These are phyloP conservation scores for Drosophila yooni DNA, from an alignment of 2,888 invertebrate species.

Conservation along the genomic window DNA sequence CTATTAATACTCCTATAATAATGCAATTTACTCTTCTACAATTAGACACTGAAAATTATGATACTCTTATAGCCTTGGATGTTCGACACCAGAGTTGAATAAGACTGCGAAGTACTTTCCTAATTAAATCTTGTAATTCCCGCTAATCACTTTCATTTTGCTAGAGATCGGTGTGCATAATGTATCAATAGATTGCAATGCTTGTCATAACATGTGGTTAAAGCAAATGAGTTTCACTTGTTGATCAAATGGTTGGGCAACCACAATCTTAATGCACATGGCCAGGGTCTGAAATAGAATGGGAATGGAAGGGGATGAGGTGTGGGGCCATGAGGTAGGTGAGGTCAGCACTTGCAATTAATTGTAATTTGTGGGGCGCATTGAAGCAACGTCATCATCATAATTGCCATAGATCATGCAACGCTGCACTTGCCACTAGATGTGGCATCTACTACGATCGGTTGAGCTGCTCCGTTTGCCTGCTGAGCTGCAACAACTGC, in stretches of 20 bases:
- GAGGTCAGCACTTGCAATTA: slow-evolving; percentile 66
- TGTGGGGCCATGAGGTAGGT: background rate
- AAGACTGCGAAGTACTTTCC: background rate
- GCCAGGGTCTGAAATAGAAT: background rate
- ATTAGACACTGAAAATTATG: background rate
- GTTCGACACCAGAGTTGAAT: background rate
- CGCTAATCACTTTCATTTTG: slow-evolving; percentile 45
- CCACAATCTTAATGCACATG: slow-evolving; percentile 12
- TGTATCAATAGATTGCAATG: slow-evolving; percentile 35
- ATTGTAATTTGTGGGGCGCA: slow-evolving; percentile 67
- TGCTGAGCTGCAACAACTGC: slow-evolving; percentile 12
- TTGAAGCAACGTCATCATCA: slow-evolving; percentile 72
- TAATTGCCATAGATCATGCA: slow-evolving; percentile 82
- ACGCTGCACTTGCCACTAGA: slow-evolving; percentile 70
- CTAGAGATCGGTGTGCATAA: background rate
- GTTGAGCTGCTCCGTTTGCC: slow-evolving; percentile 16
- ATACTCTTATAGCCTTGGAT: background rate
- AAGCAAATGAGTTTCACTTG: slow-evolving; percentile 41
- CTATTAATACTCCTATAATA: background rate
- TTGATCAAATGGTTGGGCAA: slow-evolving; percentile 14
- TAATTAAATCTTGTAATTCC: background rate
- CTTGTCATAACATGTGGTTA: slow-evolving; percentile 36
- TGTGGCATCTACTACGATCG: slow-evolving; percentile 1
- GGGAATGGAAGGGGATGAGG: background rate
- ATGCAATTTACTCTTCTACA: background rate